These are phyloP conservation scores for Drosophila gunungcola DNA, from an alignment of 1,140 invertebrate species.

Conservation along the genomic window DNA sequence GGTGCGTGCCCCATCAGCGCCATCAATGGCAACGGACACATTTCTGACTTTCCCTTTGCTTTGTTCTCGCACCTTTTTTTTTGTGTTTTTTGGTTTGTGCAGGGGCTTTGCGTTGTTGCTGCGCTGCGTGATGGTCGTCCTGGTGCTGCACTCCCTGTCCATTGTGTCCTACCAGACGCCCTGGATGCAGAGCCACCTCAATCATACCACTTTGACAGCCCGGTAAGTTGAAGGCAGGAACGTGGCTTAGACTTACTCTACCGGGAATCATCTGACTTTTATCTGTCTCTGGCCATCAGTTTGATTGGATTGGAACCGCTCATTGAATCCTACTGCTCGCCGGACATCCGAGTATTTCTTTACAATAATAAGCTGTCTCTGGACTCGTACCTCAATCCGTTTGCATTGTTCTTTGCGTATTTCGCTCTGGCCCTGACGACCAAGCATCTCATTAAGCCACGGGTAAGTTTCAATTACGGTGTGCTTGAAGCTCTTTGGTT, in stretches of 20 bases:
- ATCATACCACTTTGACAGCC: slow-evolving; percentile 88
- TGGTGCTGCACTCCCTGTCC: slow-evolving; percentile 90
- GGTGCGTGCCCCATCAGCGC: slow-evolving; percentile 61
- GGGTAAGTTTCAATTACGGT: slow-evolving; percentile 85
- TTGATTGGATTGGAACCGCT: slow-evolving; percentile 89
- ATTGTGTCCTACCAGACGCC: slow-evolving; percentile 95
- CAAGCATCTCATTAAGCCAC: slow-evolving; percentile 88
- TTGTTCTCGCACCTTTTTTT: slow-evolving; percentile 24
- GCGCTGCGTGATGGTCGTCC: slow-evolving; percentile 90
- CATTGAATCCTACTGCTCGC: slow-evolving; percentile 85
- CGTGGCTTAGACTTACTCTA: neutral
- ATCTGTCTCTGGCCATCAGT: slow-evolving; percentile 85
- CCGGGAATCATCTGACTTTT: neutral
- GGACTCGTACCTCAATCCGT: slow-evolving; percentile 90
- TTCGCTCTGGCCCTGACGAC: slow-evolving; percentile 90
- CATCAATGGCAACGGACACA: slow-evolving; percentile 17
- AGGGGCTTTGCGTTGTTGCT: slow-evolving; percentile 90
- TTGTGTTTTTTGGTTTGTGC: slow-evolving; percentile 1
- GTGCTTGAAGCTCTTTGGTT: neutral
- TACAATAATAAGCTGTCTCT: slow-evolving; percentile 87
- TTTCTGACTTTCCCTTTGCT: slow-evolving; percentile 30
- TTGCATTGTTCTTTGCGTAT: slow-evolving; percentile 91
- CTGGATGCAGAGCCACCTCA: slow-evolving; percentile 90
- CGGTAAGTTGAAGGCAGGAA: slow-evolving; percentile 85
- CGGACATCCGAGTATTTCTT: slow-evolving; percentile 87